Base-by-base conservation (phyloP, 2,113 vertebrate species). In the Corythornis cristatus region DNA sequence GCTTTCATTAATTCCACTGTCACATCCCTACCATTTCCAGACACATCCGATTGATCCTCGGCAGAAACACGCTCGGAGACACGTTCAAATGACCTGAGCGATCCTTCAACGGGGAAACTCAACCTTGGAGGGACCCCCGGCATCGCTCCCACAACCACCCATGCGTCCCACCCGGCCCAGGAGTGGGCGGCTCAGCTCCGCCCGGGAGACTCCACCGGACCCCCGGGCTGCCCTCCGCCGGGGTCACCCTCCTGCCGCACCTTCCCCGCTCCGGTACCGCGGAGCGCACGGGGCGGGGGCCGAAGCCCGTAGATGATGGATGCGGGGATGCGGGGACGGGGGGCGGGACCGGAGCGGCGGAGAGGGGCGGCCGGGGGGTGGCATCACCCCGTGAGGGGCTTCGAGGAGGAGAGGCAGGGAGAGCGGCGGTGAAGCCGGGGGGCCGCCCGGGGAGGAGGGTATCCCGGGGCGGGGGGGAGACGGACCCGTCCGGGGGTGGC, bases 361-460 rank as follows among this genome's bases (percentile, higher is more conserved):
- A 20, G 73, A 28, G 61, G 54, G 26, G 77, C 35, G 31, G 58
- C 60, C 50, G 54, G 21, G 26, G 60, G 75, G 18, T 16, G 60
- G 71, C 73, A 86, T 86, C 51, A 60, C 43, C 64, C 74, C 83
- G 54, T 37, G 37, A 67, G 57, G 73, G 43, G 35, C 64, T 7
- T 50, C 20, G 83, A 43, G 45, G 50, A 43, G 56, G 57, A 58
- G 48, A 66, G 66, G 73, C 31, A 26, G 79, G 37, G 54, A 56
- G 68, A 66, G 80, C 74, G 92, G 89, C 93, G 94, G 87, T 89
- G 95, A 94, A 87, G 90, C 89, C 83, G 35, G 18, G 11, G 28
- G 68, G 48, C 12, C 22, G 31, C 40, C 10, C 8, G 8, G 12
- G 74, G 33, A 37, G 37, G 22, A 77, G 53, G 78, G 37, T 37